Conservation (phyloP, 1,140 invertebrate genomes). For the Ctenoplectra terminalis region DNA sequence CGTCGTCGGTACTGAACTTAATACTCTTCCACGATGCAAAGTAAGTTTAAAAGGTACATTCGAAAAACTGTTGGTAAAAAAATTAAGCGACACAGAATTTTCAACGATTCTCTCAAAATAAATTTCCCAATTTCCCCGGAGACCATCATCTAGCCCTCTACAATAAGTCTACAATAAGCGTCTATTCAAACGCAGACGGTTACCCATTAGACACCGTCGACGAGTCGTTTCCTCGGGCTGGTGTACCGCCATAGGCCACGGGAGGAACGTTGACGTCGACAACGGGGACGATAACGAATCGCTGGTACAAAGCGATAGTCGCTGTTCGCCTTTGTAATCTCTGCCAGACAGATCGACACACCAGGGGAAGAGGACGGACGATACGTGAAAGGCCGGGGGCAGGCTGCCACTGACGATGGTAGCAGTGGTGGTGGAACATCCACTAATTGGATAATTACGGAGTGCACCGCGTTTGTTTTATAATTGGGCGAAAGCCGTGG, state of each 20-base stretch:
- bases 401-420: background rate
- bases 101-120: no score
- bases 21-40: no score
- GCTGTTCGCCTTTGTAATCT: conserved; percentile 36
- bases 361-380: conserved; percentile 28
- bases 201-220: background rate
- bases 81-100: no score
- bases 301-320: conserved; percentile 24
- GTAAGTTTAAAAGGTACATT: no score
- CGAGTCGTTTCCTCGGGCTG: background rate
- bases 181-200: background rate
- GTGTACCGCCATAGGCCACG: background rate
- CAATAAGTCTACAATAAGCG: background rate
- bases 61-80: no score
- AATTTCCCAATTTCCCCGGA: background rate
- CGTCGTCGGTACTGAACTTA: no score
- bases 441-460: conserved; percentile 83
- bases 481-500: conserved; percentile 81
- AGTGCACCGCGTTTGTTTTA: conserved; percentile 82
- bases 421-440: conserved; percentile 68
- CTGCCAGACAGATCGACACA: conserved; percentile 41
- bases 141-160: no score
- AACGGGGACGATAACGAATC: conserved; percentile 32
- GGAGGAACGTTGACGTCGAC: background rate
- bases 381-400: conserved; percentile 15